phyloP scores from a whole-genome alignment of 2,113 vertebrate species.

The Vanacampus margaritifer region DNA sequence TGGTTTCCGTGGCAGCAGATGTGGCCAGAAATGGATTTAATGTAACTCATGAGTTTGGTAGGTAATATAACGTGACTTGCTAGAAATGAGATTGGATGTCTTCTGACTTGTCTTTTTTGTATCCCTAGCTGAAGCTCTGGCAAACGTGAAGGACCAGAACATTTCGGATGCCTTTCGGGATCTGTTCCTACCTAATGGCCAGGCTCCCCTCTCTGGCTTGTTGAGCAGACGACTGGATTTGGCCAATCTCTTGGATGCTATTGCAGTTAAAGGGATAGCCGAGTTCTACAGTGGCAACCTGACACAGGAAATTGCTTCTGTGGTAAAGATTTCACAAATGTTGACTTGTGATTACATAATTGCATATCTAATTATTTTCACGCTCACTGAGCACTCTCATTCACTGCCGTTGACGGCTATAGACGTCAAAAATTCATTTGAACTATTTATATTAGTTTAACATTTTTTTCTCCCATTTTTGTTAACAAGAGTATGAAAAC shows the following conservation, averaged over 20 bases:
- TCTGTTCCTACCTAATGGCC: conserved; percentile 78
- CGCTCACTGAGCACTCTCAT: not conserved
- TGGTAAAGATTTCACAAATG: conserved; percentile 70
- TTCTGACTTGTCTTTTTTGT: conserved; percentile 10
- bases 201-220: conserved; percentile 76
- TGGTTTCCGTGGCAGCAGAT: conserved; percentile 79
- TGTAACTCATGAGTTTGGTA: conserved; percentile 91
- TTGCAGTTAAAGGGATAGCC: conserved; percentile 77
- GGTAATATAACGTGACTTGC: conserved; percentile 38
- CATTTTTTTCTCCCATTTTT: too few relatives aligned
- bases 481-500: too few relatives aligned
- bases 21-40: conserved; percentile 92
- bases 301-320: conserved; percentile 84
- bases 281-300: conserved; percentile 89
- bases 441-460: too few relatives aligned
- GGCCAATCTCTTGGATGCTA: conserved; percentile 76
- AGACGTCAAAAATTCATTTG: too few relatives aligned
- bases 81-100: not conserved
- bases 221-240: conserved; percentile 81
- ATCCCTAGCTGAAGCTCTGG: conserved; percentile 79
- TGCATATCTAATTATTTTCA: conserved; percentile 21
- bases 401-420: too few relatives aligned
- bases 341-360: conserved; percentile 9
- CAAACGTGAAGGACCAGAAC: conserved; percentile 77
- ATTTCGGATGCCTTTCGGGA: conserved; percentile 79